These are phyloP conservation scores for mouse (Mus musculus) DNA, from an alignment of 2,113 vertebrate species.

Conservation along the genomic window GRCm39 chr1:75159501-75160000, in stretches of 20 bases:
- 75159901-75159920: neutral
- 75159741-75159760: constrained; percentile 97
- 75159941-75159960: constrained; percentile 13
- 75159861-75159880: neutral
- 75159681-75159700: constrained; percentile 96
- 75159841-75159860: neutral
- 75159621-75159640: constrained; percentile 96
- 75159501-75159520: neutral
- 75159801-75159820: constrained; percentile 7
- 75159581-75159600: constrained; percentile 87
- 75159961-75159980: neutral
- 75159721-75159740: constrained; percentile 93
- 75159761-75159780: constrained; percentile 80
- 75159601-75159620: constrained; percentile 86
- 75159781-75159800: constrained; percentile 15
- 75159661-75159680: constrained; percentile 89
- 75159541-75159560: constrained; percentile 87
- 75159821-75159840: neutral
- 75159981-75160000: neutral
- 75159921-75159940: neutral
- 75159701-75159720: constrained; percentile 97
- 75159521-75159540: constrained; percentile 84
- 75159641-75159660: constrained; percentile 76
- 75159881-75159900: neutral
- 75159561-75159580: constrained; percentile 89